These are phyloP conservation scores for Delia radicum DNA, from an alignment of 1,140 invertebrate genomes.

Conservation along the genomic window DNA sequence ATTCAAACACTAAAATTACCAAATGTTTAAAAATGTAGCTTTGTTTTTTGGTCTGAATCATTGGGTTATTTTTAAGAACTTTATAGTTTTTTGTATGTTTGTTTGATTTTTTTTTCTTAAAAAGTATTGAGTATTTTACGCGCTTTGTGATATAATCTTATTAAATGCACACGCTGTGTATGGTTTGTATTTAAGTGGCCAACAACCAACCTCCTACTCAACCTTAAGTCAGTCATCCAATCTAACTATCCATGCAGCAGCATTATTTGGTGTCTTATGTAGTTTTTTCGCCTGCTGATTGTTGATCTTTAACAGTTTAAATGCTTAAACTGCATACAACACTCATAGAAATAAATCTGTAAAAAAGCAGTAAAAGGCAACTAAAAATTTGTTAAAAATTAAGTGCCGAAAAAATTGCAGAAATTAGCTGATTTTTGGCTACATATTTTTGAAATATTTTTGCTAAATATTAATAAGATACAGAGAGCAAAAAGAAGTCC, in stretches of 20 bases:
- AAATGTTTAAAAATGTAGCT: too few relatives aligned
- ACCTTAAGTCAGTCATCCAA: too few relatives aligned
- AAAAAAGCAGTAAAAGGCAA: too few relatives aligned
- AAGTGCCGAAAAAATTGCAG: too few relatives aligned
- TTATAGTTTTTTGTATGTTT: not conserved
- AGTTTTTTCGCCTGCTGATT: not conserved
- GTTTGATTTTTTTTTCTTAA: not conserved
- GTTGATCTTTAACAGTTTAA: constrained; percentile 4
- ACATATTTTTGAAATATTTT: too few relatives aligned
- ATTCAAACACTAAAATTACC: too few relatives aligned
- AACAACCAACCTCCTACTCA: not conserved
- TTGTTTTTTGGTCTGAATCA: not conserved
- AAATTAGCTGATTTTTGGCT: too few relatives aligned
- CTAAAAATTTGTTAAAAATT: too few relatives aligned
- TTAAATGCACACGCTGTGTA: not conserved
- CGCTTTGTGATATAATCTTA: not conserved
- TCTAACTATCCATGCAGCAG: not conserved
- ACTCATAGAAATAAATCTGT: too few relatives aligned
- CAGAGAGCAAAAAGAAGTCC: too few relatives aligned
- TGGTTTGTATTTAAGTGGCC: not conserved
- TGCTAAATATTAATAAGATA: too few relatives aligned
- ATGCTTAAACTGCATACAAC: not conserved
- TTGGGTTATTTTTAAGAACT: not conserved
- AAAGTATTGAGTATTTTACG: not conserved
- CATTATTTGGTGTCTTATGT: not conserved